Percentiles rank a stretch among this genome's conserved stretches.
These are phyloP conservation scores for Halcyon leucocephala DNA, from an alignment of 2,797 vertebrate species.

Conservation along the genomic window DNA sequence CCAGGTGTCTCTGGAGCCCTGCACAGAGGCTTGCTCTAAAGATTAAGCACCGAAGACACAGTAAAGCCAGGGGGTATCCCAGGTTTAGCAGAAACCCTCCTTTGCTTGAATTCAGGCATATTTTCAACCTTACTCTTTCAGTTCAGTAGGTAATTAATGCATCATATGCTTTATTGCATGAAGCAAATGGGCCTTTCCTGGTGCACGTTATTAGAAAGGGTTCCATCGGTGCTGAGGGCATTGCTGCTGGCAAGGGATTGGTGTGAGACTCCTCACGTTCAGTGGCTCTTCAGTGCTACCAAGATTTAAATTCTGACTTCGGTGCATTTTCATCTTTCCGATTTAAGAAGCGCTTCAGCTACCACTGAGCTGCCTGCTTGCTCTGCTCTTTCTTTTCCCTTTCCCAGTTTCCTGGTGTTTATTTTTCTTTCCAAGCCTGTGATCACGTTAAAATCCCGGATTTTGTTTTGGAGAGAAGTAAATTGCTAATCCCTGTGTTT, in stretches of 20 bases:
- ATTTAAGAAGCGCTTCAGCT: not conserved
- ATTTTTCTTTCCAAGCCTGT: conserved; percentile 52
- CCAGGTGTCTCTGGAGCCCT: fast-evolving
- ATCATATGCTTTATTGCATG: not conserved
- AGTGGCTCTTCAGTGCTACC: not conserved
- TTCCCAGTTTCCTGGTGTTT: not conserved
- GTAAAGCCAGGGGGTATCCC: not conserved
- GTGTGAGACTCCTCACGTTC: not conserved
- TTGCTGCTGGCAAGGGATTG: not conserved
- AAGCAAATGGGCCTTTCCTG: not conserved
- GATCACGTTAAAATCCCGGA: conserved; percentile 22
- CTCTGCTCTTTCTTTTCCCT: not conserved
- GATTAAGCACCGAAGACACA: not conserved
- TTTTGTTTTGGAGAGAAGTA: conserved; percentile 55
- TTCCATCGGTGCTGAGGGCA: not conserved
- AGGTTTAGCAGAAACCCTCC: not conserved
- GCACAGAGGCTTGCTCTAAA: not conserved
- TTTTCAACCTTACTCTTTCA: not conserved
- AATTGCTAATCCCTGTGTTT: conserved; percentile 62
- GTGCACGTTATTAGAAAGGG: not conserved
- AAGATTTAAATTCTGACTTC: not conserved
- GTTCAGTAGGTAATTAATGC: not conserved
- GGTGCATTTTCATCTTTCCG: not conserved
- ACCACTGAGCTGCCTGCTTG: not conserved
- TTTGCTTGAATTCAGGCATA: not conserved